A percentile compares a stretch with the other conserved stretches of the same genome.
These are phyloP conservation scores for Morpho helenor DNA, from an alignment of 2,888 invertebrate species.

Conservation along the genomic window DNA sequence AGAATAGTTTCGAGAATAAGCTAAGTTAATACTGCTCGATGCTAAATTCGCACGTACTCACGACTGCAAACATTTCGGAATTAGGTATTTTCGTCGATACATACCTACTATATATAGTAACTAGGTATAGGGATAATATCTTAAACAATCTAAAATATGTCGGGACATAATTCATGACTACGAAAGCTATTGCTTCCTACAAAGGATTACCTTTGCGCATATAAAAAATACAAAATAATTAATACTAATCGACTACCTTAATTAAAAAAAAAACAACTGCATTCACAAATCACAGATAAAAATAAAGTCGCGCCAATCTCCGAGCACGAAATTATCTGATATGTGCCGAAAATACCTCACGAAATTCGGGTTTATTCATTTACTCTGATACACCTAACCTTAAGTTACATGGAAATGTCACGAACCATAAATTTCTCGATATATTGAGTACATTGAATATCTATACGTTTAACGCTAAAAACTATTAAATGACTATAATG, in stretches of 20 bases:
- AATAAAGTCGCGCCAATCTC: slow-evolving; percentile 46
- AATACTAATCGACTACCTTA: slow-evolving; percentile 25
- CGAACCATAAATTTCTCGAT: slow-evolving; percentile 67
- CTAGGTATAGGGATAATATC: slow-evolving; percentile 11
- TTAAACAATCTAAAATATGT: slow-evolving; percentile 16
- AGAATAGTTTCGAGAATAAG: neutral
- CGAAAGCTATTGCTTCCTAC: slow-evolving; percentile 31
- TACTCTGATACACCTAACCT: slow-evolving; percentile 34
- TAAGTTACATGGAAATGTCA: slow-evolving; percentile 68
- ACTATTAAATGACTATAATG: slow-evolving; percentile 59
- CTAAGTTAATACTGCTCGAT: slow-evolving; percentile 9
- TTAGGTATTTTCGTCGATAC: slow-evolving; percentile 11
- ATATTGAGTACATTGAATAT: slow-evolving; percentile 57
- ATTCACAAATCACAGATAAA: slow-evolving; percentile 68
- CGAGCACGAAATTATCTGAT: slow-evolving; percentile 55
- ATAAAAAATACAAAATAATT: slow-evolving; percentile 35
- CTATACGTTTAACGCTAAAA: slow-evolving; percentile 44
- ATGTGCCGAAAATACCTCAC: slow-evolving; percentile 48
- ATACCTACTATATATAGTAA: slow-evolving; percentile 13
- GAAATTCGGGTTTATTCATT: slow-evolving; percentile 37
- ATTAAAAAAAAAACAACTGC: slow-evolving; percentile 47
- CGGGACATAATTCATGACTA: slow-evolving; percentile 22
- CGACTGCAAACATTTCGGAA: slow-evolving; percentile 10
- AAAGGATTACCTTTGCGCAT: slow-evolving; percentile 25
- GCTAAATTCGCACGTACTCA: slow-evolving; percentile 1